A percentile compares a stretch with the other conserved stretches of the same genome.
Conservation (phyloP, 2,888 invertebrate genomes). For the Apeira syringaria region DNA sequence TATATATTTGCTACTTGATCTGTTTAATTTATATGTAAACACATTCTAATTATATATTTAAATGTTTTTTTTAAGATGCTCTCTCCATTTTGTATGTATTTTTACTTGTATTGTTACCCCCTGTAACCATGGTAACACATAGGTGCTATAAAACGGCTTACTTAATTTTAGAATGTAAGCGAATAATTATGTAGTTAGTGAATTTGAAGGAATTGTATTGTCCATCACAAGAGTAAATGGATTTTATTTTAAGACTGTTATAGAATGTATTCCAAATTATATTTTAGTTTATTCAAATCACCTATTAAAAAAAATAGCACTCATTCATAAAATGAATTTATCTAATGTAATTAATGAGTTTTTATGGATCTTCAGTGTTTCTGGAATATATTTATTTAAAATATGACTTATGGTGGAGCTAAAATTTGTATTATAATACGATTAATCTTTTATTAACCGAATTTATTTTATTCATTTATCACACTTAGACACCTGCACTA, state of each 20-base stretch:
- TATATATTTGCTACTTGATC: slow-evolving; percentile 31
- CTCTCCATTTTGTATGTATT: slow-evolving; percentile 11
- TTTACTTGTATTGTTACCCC: slow-evolving; percentile 34
- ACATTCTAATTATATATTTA: neutral
- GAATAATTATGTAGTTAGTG: slow-evolving; percentile 11
- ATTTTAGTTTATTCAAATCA: slow-evolving; percentile 11
- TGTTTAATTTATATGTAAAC: slow-evolving; percentile 3
- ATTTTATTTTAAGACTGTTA: slow-evolving; percentile 47
- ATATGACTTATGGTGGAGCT: too few species aligned
- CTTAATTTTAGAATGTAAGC: slow-evolving; percentile 50
- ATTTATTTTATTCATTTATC: too few species aligned
- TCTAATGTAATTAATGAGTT: too few species aligned
- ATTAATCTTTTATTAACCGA: too few species aligned
- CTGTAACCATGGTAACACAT: slow-evolving; percentile 42
- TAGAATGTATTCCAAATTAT: slow-evolving; percentile 32
- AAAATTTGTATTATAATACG: too few species aligned
- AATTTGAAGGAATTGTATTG: slow-evolving; percentile 8
- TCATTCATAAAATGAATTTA: too few species aligned
- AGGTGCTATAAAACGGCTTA: slow-evolving; percentile 74
- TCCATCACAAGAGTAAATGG: slow-evolving; percentile 39
- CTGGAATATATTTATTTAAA: too few species aligned
- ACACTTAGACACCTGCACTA: too few species aligned
- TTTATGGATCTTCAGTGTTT: too few species aligned
- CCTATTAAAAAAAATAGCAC: neutral
- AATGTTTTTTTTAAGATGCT: neutral